phyloP scores from a whole-genome alignment of 2,113 vertebrate genomes.

The Actenoides hombroni region DNA sequence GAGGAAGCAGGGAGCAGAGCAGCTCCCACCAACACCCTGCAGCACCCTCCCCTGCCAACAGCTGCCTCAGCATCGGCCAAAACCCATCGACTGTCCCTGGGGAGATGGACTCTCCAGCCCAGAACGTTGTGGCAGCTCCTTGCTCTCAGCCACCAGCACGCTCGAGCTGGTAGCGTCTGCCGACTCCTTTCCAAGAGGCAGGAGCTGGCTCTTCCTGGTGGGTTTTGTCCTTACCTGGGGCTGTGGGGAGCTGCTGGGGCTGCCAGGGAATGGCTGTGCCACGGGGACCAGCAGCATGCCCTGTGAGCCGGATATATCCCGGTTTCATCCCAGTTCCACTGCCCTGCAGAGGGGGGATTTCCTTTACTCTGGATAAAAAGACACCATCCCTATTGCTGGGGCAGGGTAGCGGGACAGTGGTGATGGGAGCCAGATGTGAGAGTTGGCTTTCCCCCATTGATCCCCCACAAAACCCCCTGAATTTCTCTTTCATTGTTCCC shows the following conservation, averaged over 20 bases:
- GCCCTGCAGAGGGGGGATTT: background rate
- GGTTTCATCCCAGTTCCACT: background rate
- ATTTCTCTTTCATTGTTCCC: background rate
- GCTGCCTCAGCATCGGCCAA: background rate
- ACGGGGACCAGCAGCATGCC: background rate
- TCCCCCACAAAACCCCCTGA: background rate
- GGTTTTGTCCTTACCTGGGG: background rate
- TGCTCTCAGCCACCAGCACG: background rate
- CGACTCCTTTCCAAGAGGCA: rapidly evolving
- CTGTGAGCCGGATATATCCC: background rate
- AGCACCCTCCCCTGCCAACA: background rate
- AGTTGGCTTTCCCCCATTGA: background rate
- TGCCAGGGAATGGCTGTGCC: background rate
- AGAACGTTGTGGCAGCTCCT: background rate
- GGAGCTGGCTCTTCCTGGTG: background rate
- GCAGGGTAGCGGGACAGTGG: background rate
- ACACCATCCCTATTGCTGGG: rapidly evolving
- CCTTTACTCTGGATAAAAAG: background rate
- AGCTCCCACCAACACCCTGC: background rate
- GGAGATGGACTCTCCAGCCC: background rate
- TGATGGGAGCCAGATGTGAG: background rate
- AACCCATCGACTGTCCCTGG: rapidly evolving
- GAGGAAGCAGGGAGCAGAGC: background rate
- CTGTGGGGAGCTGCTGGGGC: background rate
- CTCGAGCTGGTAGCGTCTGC: rapidly evolving